These are phyloP conservation scores for Turdus rufiventris DNA, from an alignment of 2,113 vertebrate genomes.

Conservation along the genomic window DNA sequence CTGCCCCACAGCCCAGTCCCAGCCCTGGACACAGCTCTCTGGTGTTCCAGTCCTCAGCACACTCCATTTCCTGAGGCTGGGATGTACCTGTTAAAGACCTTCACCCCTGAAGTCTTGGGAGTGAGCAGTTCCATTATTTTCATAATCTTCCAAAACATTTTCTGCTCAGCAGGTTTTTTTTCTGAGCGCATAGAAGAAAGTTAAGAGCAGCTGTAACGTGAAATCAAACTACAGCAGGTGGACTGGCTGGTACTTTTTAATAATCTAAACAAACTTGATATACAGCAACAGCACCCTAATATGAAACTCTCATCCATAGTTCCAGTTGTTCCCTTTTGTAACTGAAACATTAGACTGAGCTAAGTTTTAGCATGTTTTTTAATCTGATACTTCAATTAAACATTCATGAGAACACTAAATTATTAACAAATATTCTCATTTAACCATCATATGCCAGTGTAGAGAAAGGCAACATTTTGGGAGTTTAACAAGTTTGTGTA, in stretches of 20 bases:
- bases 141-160: not conserved
- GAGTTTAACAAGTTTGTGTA: not conserved
- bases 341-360: conserved; percentile 47
- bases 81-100: not conserved
- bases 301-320: not conserved
- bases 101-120: not conserved
- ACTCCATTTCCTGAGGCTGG: not conserved
- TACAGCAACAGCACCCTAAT: not conserved
- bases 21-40: not conserved
- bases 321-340: conserved; percentile 18
- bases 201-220: not conserved
- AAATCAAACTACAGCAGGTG: not conserved
- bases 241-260: not conserved
- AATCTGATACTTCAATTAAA: conserved; percentile 73
- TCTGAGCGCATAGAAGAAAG: not conserved
- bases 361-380: conserved; percentile 56
- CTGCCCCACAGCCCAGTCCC: not conserved
- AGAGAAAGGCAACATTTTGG: conserved; percentile 6
- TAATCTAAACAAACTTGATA: not conserved
- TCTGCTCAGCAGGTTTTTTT: not conserved
- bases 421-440: conserved; percentile 71
- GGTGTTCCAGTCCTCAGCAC: not conserved
- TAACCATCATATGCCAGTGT: conserved; percentile 3
- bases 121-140: not conserved
- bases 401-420: conserved; percentile 72